A percentile compares a stretch with the other conserved stretches of the same genome.
Conservation (phyloP, 2,113 vertebrate species). For the Semnornis frantzii region DNA sequence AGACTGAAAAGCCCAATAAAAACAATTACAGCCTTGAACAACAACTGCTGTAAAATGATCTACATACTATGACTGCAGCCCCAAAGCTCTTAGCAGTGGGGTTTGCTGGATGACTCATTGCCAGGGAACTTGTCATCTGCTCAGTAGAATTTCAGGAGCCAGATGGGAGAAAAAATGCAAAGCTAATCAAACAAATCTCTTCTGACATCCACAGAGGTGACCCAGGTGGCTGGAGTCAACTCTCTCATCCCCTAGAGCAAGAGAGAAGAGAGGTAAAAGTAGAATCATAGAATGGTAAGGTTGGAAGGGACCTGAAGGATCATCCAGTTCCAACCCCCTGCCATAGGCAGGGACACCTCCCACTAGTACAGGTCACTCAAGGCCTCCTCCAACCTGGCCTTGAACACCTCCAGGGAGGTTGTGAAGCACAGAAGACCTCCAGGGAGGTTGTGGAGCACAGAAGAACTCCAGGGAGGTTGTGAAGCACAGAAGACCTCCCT, state of each 20-base stretch:
- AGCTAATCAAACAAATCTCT: background rate
- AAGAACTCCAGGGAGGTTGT: no score
- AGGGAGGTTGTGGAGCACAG: no score
- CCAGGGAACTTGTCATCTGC: background rate
- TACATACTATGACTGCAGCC: background rate
- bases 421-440: no score
- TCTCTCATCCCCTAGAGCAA: background rate
- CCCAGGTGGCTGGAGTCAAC: background rate
- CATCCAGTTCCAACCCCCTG: no score
- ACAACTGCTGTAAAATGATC: background rate
- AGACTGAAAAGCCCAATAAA: background rate
- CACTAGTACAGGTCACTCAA: no score
- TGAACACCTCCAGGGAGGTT: no score
- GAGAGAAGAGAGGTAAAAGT: background rate
- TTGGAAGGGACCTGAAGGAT: no score
- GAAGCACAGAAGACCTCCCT: no score
- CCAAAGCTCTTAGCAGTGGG: background rate
- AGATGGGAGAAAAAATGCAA: background rate
- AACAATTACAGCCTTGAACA: background rate
- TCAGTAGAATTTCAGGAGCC: background rate
- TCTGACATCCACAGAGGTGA: background rate
- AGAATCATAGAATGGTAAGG: no score
- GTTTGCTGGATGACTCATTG: background rate
- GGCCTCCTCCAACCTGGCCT: no score
- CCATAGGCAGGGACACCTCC: no score